Base-by-base conservation (phyloP, 1,140 invertebrate species). In the Formica exsecta region DNA sequence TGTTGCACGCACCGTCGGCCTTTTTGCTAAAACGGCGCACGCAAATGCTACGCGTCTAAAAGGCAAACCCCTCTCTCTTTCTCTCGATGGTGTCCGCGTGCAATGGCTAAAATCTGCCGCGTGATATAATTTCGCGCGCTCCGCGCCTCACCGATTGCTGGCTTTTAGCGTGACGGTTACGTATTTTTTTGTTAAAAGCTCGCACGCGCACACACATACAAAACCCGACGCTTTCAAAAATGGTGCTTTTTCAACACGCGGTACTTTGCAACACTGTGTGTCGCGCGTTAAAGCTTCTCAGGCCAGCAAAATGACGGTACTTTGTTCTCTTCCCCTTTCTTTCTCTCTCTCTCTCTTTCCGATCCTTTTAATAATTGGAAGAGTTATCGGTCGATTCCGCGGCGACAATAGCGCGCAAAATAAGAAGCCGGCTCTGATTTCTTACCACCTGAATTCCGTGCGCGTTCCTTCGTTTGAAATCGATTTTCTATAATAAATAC, bases 401-500 rank as follows among this genome's bases (percentile, higher is more conserved):
- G 25, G 11, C 19, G 48, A 75, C 65, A 81, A 86, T 86, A 25
- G 54, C 48, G 59, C 54, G 75, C 41, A 32, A 68, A 76, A 62
- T 87, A 88, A 84, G 64, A 57, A 70, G 59, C 8, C 51, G 13
- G 41, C 25, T 59, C 51, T 76, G 57, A 38, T 77, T 77, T 59
- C 64, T 80, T 38, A 54, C 0, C 54, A 41, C 62, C 66, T 76
- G 77, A 75, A 61, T 76, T 65, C 68, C 70, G 29, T 29, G 57
- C 38, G 16, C 25, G 29, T 77, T 48, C 16, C 48, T n/a, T 9
- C 51, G 41, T 48, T 70, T 29, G 71, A 73, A 89, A 89, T 89
- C 87, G 85, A 89, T 89, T 86, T 89, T 48, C 88, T 81, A 86
- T 89, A 84, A 89, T 89, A 89, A 89, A 89, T 89, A 89, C 73